These are phyloP conservation scores for Eulemur coronatus DNA, from an alignment of 2,797 vertebrate species.

Conservation along the genomic window DNA sequence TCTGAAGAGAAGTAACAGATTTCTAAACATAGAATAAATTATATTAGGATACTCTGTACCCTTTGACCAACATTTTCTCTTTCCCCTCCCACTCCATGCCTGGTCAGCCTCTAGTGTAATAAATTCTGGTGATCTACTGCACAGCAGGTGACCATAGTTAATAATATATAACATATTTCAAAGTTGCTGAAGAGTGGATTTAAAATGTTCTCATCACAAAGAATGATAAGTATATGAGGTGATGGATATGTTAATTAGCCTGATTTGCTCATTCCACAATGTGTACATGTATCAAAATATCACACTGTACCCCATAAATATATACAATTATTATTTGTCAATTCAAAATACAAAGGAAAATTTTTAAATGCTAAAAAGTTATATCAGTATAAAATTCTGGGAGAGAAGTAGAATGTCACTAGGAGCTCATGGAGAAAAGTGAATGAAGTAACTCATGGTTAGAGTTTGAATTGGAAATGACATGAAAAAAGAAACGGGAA, in stretches of 20 bases:
- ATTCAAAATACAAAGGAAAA: neutral
- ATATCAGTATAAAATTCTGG: neutral
- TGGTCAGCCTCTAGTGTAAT: neutral
- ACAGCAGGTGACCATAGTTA: too few species aligned
- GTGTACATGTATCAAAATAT: too few species aligned
- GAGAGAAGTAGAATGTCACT: neutral
- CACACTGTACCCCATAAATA: too few species aligned
- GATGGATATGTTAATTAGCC: too few species aligned
- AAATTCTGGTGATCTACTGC: neutral
- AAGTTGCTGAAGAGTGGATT: neutral
- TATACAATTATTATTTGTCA: too few species aligned
- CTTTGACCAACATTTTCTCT: neutral
- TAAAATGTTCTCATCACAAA: neutral
- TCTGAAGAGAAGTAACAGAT: neutral
- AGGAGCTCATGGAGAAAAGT: constrained; percentile 12
- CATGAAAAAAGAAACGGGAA: neutral
- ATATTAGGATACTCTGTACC: neutral
- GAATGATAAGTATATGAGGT: too few species aligned
- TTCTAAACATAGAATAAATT: neutral
- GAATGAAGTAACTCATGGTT: neutral
- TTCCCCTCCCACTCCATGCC: neutral
- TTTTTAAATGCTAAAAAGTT: neutral
- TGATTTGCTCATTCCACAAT: too few species aligned
- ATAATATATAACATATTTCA: neutral
- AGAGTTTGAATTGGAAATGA: neutral